A percentile compares a stretch with the other conserved stretches of the same genome.
Evolutionary conservation across 2,888 invertebrate species (phyloP).

Genomic region (Agonopterix heracliana): DNA sequence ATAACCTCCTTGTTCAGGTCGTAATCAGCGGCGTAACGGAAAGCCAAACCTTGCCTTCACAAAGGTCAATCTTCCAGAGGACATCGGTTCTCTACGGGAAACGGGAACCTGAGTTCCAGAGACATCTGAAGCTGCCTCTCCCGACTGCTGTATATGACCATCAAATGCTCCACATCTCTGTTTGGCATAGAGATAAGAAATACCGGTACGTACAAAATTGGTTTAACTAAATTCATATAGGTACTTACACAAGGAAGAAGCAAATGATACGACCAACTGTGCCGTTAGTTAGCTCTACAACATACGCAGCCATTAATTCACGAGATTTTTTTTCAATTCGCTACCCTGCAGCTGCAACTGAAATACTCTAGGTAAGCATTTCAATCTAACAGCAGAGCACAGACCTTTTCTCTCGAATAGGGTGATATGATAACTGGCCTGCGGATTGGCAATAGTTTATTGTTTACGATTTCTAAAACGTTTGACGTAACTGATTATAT

Average conservation of each 20-base stretch:
- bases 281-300: too few relatives aligned
- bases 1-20: slow-evolving; percentile 51
- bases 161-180: slow-evolving; percentile 84
- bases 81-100: slow-evolving; percentile 89
- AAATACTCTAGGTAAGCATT: too few relatives aligned
- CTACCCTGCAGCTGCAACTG: too few relatives aligned
- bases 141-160: slow-evolving; percentile 68
- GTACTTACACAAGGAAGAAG: background rate
- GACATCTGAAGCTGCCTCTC: slow-evolving; percentile 82
- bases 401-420: too few relatives aligned
- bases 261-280: background rate
- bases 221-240: too few relatives aligned
- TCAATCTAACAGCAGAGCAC: too few relatives aligned
- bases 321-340: too few relatives aligned
- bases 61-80: slow-evolving; percentile 81
- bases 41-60: slow-evolving; percentile 54
- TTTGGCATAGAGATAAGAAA: slow-evolving; percentile 90
- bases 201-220: slow-evolving; percentile 78
- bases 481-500: too few relatives aligned
- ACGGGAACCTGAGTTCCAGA: slow-evolving; percentile 86
- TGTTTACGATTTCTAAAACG: too few relatives aligned
- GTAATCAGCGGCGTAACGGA: slow-evolving; percentile 70
- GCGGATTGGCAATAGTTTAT: too few relatives aligned
- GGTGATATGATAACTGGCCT: too few relatives aligned
- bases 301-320: too few relatives aligned